Percentiles rank a stretch among this genome's conserved stretches.
These are phyloP conservation scores for Myotis yumanensis DNA, from an alignment of 2,113 vertebrate species.

Conservation along the genomic window DNA sequence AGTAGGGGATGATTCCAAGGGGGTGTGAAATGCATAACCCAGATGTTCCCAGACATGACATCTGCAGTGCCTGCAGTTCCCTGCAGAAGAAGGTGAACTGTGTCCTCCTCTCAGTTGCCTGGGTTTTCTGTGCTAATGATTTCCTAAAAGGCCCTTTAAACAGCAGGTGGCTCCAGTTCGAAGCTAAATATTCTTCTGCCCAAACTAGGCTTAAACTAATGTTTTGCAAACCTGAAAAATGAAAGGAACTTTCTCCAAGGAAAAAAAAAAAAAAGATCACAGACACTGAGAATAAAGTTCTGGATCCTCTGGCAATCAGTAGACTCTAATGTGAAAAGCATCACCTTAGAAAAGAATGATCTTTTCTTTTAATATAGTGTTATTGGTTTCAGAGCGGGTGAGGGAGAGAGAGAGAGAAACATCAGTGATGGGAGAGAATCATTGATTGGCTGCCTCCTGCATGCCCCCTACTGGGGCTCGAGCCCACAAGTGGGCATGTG, in stretches of 20 bases:
- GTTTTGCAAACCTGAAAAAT: constrained; percentile 17
- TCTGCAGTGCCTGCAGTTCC: neutral
- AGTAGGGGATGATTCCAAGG: neutral
- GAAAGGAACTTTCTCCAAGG: neutral
- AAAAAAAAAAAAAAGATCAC: neutral
- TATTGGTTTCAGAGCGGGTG: too few species aligned
- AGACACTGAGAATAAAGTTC: neutral
- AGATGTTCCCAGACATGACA: neutral
- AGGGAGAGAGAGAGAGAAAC: too few species aligned
- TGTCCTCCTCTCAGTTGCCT: neutral
- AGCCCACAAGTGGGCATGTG: too few species aligned
- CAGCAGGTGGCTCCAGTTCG: neutral
- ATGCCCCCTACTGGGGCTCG: too few species aligned
- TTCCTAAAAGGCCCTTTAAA: neutral
- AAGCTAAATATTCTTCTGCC: neutral
- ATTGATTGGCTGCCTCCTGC: too few species aligned
- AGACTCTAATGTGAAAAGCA: neutral
- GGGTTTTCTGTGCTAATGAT: neutral
- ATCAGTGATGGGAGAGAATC: too few species aligned
- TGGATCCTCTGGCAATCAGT: neutral
- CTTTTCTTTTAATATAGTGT: neutral
- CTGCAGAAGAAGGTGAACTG: neutral
- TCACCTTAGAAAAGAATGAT: neutral
- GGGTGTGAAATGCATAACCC: neutral
- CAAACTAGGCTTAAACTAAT: neutral